Base-by-base conservation (phyloP, 2,888 invertebrate genomes). In the Drosophila nigricruria region DNA sequence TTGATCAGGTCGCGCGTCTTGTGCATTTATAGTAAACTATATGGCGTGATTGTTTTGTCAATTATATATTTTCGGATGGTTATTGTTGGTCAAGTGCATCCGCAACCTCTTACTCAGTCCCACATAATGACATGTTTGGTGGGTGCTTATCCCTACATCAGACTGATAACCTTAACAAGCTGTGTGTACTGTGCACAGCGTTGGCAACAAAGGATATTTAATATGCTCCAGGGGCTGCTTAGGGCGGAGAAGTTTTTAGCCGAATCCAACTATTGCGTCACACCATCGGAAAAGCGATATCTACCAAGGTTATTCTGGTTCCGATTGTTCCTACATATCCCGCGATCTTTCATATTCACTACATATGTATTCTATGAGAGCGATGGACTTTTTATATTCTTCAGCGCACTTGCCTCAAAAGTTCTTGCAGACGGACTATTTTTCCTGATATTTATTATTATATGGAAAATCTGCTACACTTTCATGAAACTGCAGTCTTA, bases 1-100 rank as follows among this genome's bases (percentile, higher is more conserved):
- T 6, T 67, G 34, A 20, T 36, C 1, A 38, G 34, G 23, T 61
- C 50, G 5, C 63, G 50, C 0, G 23, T 9, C 4, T 25, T 53
- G 23, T 25, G 5, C 3, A 8, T 20, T 20, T 50, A 50, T 14
- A 4, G 20, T 8, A 20, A 14, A 32, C 1, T 32, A 2, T 20
- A 20, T 4, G 3, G 18, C 6, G 8, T 50, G 0, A 1, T 32
- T 14, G 30, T 5, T 0, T 3, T 47, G 2, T 18, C 10, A 10
- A 12, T 42, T 20, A 12, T 3, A 18, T 18, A 1, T 20, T 12
- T 42, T 1, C 5, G 6, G 3, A 5, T 5, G 27, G 6, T 27
- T 27, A 5, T 27, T 5, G 27, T 3, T 5, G 27, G 6, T 1
- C 27, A 18, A 8, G 0, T 0, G 1, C 10, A 1, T 18, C 18